These are phyloP conservation scores for Papilio aristodemus DNA, from an alignment of 1,140 invertebrate species.

Conservation along the genomic window DNA sequence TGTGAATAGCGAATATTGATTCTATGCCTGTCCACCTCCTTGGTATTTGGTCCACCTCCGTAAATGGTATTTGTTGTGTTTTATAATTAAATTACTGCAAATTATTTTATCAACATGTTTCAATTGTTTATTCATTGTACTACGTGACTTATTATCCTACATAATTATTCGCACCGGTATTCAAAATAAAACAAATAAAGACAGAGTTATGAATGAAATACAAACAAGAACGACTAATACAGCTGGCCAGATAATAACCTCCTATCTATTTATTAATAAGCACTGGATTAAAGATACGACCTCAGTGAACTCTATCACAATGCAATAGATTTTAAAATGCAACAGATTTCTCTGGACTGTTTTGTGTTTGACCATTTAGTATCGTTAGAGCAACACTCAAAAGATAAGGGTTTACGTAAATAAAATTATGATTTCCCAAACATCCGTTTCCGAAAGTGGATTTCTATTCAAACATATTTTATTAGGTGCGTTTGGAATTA, in stretches of 20 bases:
- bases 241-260: constrained; percentile 22
- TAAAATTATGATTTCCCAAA: constrained; percentile 42
- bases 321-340: constrained; percentile 25
- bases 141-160: constrained; percentile 21
- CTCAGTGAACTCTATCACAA: constrained; percentile 19
- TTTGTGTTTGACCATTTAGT: constrained; percentile 19
- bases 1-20: too few relatives aligned
- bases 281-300: constrained; percentile 7
- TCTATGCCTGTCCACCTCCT: too few relatives aligned
- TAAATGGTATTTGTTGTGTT: too few relatives aligned
- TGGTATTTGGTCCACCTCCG: too few relatives aligned
- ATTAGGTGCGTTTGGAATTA: constrained; percentile 27
- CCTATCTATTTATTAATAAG: constrained; percentile 27
- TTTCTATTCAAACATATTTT: constrained; percentile 25
- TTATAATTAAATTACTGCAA: too few relatives aligned
- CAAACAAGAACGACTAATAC: constrained; percentile 26
- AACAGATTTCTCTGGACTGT: constrained; percentile 8
- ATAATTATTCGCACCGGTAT: constrained; percentile 24
- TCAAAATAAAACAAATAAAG: constrained; percentile 30
- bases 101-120: background rate
- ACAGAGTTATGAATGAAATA: constrained; percentile 33
- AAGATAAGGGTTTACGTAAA: constrained; percentile 43
- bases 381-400: constrained; percentile 42
- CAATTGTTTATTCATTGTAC: background rate
- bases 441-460: constrained; percentile 37